phyloP scores from a whole-genome alignment of 2,888 invertebrate species.

The Callimorpha dominula region DNA sequence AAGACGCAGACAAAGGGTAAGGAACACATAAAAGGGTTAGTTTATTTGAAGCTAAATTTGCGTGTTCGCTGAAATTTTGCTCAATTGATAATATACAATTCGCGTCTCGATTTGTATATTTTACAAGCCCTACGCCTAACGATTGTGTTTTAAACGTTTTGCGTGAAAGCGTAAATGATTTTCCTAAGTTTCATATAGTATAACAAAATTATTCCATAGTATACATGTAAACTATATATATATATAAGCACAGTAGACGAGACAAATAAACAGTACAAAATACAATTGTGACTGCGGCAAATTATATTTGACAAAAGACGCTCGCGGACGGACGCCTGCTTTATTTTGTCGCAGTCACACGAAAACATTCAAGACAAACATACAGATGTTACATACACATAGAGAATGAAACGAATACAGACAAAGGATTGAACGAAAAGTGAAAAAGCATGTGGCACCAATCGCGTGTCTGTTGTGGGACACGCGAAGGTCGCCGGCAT shows the following conservation, averaged over 20 bases:
- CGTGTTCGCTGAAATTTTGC: conserved; percentile 86
- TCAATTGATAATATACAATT: conserved; percentile 80
- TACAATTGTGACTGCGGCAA: conserved; percentile 82
- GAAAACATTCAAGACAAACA: conserved; percentile 86
- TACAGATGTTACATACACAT: conserved; percentile 88
- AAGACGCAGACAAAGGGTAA: conserved; percentile 93
- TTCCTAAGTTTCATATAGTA: conserved; percentile 84
- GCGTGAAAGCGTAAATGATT: conserved; percentile 87
- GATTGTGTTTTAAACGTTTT: conserved; percentile 83
- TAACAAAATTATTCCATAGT: conserved; percentile 81
- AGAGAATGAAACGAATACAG: conserved; percentile 87
- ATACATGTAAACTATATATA: conserved; percentile 79
- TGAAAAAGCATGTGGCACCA: conserved; percentile 83
- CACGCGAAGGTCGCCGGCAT: conserved; percentile 82
- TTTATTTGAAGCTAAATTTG: conserved; percentile 87
- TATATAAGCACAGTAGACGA: conserved; percentile 85
- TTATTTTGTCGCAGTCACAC: conserved; percentile 82
- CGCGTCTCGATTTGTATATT: conserved; percentile 81
- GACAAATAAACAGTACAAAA: conserved; percentile 85
- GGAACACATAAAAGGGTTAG: conserved; percentile 88
- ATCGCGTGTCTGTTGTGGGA: conserved; percentile 78
- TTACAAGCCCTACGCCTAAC: conserved; percentile 80
- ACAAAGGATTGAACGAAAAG: conserved; percentile 85
- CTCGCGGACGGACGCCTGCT: conserved; percentile 59
- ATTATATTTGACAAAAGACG: conserved; percentile 64